Percentiles rank a stretch among this genome's conserved stretches.
Conservation (phyloP, 2,113 vertebrate genomes). For the Gymnogyps californianus region DNA sequence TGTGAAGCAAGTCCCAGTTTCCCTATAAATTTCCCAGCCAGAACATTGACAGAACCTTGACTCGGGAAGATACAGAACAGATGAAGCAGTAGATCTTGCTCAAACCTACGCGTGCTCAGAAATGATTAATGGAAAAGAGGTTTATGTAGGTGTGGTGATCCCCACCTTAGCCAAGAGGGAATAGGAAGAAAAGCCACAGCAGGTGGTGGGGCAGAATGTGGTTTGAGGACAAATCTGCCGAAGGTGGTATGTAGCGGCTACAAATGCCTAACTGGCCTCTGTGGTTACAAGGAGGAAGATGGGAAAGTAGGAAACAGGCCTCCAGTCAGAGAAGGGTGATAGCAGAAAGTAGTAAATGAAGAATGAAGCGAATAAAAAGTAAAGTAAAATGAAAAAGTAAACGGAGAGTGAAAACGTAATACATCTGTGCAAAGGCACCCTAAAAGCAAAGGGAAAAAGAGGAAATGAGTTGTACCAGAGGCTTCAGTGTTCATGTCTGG, state of each 20-base stretch:
- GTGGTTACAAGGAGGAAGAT: background rate
- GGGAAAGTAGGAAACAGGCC: background rate
- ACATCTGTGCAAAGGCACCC: background rate
- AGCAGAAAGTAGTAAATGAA: background rate
- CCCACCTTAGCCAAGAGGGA: background rate
- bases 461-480: background rate
- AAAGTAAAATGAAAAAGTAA: background rate
- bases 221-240: background rate
- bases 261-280: background rate
- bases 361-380: accelerated
- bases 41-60: conserved; percentile 5
- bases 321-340: background rate
- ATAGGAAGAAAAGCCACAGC: background rate
- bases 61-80: background rate
- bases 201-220: background rate
- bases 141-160: background rate
- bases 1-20: conserved; percentile 21
- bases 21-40: conserved; percentile 45
- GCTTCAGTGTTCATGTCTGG: background rate
- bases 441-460: background rate
- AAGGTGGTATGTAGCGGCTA: background rate
- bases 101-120: background rate
- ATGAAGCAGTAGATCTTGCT: conserved; percentile 25
- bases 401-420: background rate
- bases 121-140: background rate